Evolutionary conservation across 2,113 vertebrate genomes (phyloP).

Genomic region (Corynorhinus townsendii): DNA sequence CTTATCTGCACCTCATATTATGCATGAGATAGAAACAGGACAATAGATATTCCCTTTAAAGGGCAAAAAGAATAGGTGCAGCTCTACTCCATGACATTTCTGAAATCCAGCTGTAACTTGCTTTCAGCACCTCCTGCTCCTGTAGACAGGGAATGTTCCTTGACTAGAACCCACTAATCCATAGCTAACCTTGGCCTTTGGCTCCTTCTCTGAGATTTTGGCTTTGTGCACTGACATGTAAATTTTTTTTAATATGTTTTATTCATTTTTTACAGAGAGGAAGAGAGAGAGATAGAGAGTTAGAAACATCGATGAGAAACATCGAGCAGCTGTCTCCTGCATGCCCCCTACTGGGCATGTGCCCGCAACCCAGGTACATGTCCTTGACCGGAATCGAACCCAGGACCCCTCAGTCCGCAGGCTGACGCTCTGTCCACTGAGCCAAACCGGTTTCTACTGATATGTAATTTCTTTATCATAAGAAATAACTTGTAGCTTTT

Average conservation of each 20-base stretch:
- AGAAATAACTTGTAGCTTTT: background rate
- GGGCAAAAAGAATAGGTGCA: background rate
- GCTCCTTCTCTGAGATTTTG: background rate
- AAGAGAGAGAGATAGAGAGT: no score
- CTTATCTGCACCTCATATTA: background rate
- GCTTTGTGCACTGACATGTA: background rate
- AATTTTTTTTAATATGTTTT: no score
- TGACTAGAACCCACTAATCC: background rate
- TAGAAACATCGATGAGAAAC: no score
- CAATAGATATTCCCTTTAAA: background rate
- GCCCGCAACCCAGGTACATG: no score
- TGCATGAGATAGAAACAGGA: background rate
- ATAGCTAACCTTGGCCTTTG: background rate
- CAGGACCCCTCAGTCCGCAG: no score
- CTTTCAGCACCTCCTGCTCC: background rate
- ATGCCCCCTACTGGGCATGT: no score
- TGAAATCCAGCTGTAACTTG: background rate
- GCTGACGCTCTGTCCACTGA: no score
- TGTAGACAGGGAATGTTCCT: fast-evolving
- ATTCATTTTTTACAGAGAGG: no score
- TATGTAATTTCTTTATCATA: background rate
- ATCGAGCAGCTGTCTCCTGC: no score
- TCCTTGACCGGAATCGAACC: no score
- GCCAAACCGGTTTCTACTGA: no score
- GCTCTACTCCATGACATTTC: background rate